Percentiles rank a stretch among this genome's conserved stretches.
Evolutionary conservation across 1,140 invertebrate species (phyloP).

Genomic region (Cotesia chilonis): DNA sequence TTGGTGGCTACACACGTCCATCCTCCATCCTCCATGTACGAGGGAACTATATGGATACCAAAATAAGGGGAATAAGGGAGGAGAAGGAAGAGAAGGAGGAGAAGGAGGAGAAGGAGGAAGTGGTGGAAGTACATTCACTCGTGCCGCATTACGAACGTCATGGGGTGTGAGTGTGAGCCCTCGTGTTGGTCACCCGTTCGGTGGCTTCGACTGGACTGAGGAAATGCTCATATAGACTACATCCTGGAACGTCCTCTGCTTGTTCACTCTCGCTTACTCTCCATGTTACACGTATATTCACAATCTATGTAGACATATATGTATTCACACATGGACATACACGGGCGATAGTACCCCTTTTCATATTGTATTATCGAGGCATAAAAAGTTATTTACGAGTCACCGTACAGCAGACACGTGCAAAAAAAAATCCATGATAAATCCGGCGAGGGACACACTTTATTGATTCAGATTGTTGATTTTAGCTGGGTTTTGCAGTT

Average conservation of each 20-base stretch:
- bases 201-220: conserved; percentile 30
- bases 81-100: conserved; percentile 1
- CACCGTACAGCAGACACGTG: background rate
- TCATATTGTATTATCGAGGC: conserved; percentile 19
- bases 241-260: conserved; percentile 40
- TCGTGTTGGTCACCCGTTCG: conserved; percentile 34
- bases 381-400: conserved; percentile 28
- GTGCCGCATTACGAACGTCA: conserved; percentile 33
- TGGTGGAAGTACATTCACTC: conserved; percentile 26
- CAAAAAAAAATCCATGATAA: background rate
- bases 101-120: conserved; percentile 13
- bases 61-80: background rate
- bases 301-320: too few relatives aligned
- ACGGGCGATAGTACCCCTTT: background rate
- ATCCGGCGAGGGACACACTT: background rate
- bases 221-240: conserved; percentile 45
- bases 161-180: conserved; percentile 35
- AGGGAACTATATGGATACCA: background rate
- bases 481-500: too few relatives aligned
- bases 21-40: too few relatives aligned
- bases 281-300: background rate
- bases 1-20: background rate
- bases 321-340: too few relatives aligned
- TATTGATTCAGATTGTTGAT: too few relatives aligned
- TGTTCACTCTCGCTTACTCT: conserved; percentile 22